Base-by-base conservation (phyloP, 2,113 vertebrate genomes). In the Clarias magur region DNA sequence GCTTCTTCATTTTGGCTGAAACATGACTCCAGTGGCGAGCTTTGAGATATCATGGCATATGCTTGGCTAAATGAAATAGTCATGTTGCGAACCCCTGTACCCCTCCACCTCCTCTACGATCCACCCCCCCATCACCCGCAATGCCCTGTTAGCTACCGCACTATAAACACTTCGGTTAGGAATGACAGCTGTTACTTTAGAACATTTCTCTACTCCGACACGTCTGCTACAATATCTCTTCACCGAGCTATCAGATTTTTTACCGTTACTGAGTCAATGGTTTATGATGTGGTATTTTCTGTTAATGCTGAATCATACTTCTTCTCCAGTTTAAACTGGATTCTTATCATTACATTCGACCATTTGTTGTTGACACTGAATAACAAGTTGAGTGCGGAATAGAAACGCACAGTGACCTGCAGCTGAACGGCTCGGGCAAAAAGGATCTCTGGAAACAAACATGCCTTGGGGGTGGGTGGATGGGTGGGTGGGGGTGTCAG, bases 101-200 rank as follows among this genome's bases (percentile, higher is more conserved):
- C 7, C 6, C 48, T 7, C 6, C 42, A 4, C 4, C 42, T 5
- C 42, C 0, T 0, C 42, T 48, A 7, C 3, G 4, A 2, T 3
- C 42, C 42, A 42, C 42, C 42, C 42, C 42, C 42, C 48, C 54
- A 12, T 5, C n/a, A 57, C 73, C 83, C 75, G 38, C 70, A 16
- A 83, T 67, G 78, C 80, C 82, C 86, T 48, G 78, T 88, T 91
- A 91, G 72, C 79, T 79, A 65, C 81, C 30, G n/a, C 72, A 85
- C 86, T 82, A 85, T 89, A 89, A 91, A 91, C 90, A 85, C 79
- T 87, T 87, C 85, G 85, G 81, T 85, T 82, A 87, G 88, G 88
- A 91, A 91, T 89, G 88, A 59, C 88, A 89, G 90, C 88, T 91
- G 90, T 88, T 88, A 78, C 80, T 82, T 87, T 57, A 9, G 63